Evolutionary conservation across 2,113 vertebrate genomes (phyloP).

Genomic region (Cololabis saira): DNA sequence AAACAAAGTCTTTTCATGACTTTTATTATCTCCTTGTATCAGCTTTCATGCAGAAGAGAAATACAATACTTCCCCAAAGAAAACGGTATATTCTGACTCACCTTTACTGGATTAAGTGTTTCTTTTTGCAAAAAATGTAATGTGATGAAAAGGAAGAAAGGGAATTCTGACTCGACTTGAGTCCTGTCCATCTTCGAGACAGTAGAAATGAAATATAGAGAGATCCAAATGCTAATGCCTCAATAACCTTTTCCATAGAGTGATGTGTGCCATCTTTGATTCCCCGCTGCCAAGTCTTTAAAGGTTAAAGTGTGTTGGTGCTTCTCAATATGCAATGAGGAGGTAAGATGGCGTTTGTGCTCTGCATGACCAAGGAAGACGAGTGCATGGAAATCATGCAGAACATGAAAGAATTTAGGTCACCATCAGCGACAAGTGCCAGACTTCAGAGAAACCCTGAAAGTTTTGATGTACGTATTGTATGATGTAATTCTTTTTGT

Average conservation of each 20-base stretch:
- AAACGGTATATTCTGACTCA: neutral
- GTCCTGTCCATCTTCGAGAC: conserved; percentile 44
- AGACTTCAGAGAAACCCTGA: conserved; percentile 55
- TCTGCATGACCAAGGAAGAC: conserved; percentile 27
- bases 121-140: neutral
- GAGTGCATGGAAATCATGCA: conserved; percentile 46
- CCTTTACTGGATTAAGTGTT: neutral
- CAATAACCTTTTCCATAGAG: conserved; percentile 73
- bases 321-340: conserved; percentile 31
- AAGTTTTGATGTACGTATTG: conserved; percentile 67
- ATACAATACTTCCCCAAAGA: neutral
- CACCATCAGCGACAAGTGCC: conserved; percentile 50
- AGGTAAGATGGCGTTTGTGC: conserved; percentile 31
- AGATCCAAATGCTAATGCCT: conserved; percentile 71
- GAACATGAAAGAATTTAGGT: conserved; percentile 70
- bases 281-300: conserved; percentile 49
- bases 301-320: conserved; percentile 68
- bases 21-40: neutral
- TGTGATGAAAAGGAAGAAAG: neutral
- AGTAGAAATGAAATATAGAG: conserved; percentile 56
- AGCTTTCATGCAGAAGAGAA: neutral
- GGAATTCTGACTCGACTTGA: neutral
- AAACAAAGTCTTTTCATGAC: neutral
- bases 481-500: conserved; percentile 60
- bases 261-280: conserved; percentile 67